Evolutionary conservation across 2,888 invertebrate species (phyloP).

Genomic region (Gasteruption jaculator): DNA sequence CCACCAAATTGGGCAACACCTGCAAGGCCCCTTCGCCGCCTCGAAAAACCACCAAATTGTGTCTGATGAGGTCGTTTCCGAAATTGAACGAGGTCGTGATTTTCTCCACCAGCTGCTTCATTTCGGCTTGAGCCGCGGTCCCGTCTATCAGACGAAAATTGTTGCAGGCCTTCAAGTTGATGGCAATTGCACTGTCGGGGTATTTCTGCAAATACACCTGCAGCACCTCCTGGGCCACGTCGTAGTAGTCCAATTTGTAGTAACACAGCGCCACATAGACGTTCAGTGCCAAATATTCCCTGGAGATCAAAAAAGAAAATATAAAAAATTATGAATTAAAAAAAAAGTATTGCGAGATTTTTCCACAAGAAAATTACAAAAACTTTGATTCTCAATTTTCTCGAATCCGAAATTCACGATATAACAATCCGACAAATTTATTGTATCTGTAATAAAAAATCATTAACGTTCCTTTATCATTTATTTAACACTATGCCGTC

Average conservation of each 20-base stretch:
- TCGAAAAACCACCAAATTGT: conserved; percentile 89
- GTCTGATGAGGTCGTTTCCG: conserved; percentile 88
- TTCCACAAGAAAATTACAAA: conserved; percentile 1
- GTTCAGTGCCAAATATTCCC: conserved; percentile 88
- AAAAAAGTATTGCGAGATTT: not conserved
- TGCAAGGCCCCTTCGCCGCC: conserved; percentile 93
- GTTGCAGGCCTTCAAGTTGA: conserved; percentile 87
- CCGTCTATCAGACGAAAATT: conserved; percentile 87
- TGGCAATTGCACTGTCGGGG: conserved; percentile 91
- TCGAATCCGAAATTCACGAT: too few relatives aligned
- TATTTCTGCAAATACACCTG: conserved; percentile 87
- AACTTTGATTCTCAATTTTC: conserved; percentile 7
- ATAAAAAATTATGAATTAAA: too few relatives aligned
- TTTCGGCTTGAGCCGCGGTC: conserved; percentile 88
- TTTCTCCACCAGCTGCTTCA: conserved; percentile 74
- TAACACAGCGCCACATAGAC: conserved; percentile 97
- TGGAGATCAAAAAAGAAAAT: too few relatives aligned
- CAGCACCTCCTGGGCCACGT: conserved; percentile 96
- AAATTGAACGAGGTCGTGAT: conserved; percentile 65
- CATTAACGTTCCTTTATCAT: too few relatives aligned
- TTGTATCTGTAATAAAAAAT: conserved; percentile 19
- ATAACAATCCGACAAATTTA: too few relatives aligned
- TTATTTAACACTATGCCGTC: too few relatives aligned
- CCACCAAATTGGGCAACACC: conserved; percentile 84
- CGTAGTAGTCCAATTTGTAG: conserved; percentile 97